These are phyloP conservation scores for Noctilio leporinus DNA, from an alignment of 2,113 vertebrate genomes.

Conservation along the genomic window DNA sequence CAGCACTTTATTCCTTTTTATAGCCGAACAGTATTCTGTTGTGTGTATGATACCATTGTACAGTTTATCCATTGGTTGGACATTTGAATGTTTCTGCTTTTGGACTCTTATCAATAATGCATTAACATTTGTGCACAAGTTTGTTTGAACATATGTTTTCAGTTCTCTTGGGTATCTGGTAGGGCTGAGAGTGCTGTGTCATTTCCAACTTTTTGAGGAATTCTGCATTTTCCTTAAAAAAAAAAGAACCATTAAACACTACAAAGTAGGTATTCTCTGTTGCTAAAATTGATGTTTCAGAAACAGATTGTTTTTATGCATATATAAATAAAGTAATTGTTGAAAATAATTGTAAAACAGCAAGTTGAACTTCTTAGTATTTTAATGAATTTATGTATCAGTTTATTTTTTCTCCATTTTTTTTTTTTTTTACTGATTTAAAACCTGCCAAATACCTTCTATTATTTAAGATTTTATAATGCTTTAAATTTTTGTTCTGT, in stretches of 20 bases:
- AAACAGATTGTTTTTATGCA: neutral
- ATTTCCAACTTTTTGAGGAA: neutral
- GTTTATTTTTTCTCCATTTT: neutral
- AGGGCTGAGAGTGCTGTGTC: neutral
- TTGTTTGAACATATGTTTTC: neutral
- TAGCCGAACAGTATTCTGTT: neutral
- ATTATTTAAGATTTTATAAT: neutral
- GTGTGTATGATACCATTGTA: neutral
- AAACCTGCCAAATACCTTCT: neutral
- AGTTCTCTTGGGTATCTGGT: neutral
- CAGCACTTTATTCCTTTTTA: neutral
- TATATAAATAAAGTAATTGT: neutral
- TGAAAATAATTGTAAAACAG: neutral
- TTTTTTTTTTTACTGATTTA: neutral
- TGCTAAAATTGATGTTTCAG: neutral
- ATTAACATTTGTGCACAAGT: neutral
- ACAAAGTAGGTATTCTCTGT: neutral
- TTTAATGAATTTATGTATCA: neutral
- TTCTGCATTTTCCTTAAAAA: neutral
- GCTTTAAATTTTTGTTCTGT: neutral
- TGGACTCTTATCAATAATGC: neutral
- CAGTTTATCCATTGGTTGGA: neutral
- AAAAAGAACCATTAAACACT: neutral
- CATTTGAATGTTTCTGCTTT: neutral
- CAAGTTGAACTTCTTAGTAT: neutral